Evolutionary conservation across 2,888 invertebrate species (phyloP).

Genomic region (Sialis fuliginosa): DNA sequence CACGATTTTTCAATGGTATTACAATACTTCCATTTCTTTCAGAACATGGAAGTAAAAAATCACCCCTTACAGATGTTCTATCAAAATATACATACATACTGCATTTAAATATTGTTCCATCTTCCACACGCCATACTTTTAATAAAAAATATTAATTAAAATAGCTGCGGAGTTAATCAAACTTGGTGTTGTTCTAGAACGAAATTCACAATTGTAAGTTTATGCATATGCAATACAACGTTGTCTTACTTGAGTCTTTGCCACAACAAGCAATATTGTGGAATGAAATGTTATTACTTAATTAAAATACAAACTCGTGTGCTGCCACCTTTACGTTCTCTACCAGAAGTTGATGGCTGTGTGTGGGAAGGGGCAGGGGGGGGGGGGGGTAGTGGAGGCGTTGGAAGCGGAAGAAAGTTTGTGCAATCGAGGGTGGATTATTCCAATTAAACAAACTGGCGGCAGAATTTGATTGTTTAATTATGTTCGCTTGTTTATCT

Average conservation of each 20-base stretch:
- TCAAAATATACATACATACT: no score
- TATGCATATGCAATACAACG: conserved; percentile 17
- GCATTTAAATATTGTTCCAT: no score
- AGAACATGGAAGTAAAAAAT: no score
- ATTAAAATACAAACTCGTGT: conserved; percentile 21
- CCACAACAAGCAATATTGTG: conserved; percentile 18
- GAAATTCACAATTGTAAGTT: conserved; percentile 6
- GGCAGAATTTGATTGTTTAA: background rate
- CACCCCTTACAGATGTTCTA: no score
- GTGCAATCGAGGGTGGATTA: conserved; percentile 23
- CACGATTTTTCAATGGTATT: no score
- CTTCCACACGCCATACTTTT: no score
- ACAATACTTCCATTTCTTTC: no score
- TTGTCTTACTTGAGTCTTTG: background rate
- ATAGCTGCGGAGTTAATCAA: background rate
- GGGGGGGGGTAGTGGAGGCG: no score
- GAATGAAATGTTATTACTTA: conserved; percentile 21
- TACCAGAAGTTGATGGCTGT: background rate
- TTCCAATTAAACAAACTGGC: conserved; percentile 20
- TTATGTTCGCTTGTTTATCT: background rate
- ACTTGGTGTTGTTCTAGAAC: background rate
- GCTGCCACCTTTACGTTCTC: conserved; percentile 19
- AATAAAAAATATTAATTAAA: no score
- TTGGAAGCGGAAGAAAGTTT: background rate
- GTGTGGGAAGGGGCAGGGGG: no score